Evolutionary conservation across 1,140 invertebrate genomes (phyloP), one percentile per base, ranked within the genome.

Genomic region (Gryon sp.): DNA sequence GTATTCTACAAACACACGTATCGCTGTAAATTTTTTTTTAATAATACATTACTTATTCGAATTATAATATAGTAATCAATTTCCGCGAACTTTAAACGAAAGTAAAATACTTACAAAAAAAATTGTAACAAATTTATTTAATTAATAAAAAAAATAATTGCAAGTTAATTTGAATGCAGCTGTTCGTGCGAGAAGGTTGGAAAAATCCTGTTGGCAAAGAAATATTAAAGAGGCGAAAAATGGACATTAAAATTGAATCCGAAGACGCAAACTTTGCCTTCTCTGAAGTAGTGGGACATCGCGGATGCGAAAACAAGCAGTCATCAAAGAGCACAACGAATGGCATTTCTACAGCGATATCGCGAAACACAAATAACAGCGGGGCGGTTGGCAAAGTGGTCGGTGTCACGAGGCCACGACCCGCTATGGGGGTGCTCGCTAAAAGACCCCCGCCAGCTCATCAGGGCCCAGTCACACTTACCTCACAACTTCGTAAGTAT

Each of bases 231-330:
- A 88, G 91, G 46, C 89, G 89, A 60, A 91, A 91, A 80, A 88
- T 92, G 80, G 91, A 93, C 69, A 89, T 92, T 34, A 93, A 92
- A 82, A 79, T 93, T 26, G 92, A 93, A 82, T 92, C 92, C 46
- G 92, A 93, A 73, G 91, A 93, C 74, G 91, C 91, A 19, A 93
- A 92, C 52, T 89, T 89, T 63, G 62, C 86, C 2, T 89, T 89
- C 38, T 84, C 86, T 9, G 86, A 88, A 36, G 83, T 84, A 0
- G 41, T 20, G 1, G 55, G 59, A 0, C 78, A 78, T 3, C 55
- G 66, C 0, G 41, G 60, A 9, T 77, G 43, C 8, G 81, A 84
- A 6, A 73, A 34, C 18, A 85, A 86, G n/a, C 43, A 69, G 5
- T 40, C 72, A 4, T 78, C 79, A 14, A 80, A 76, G 22, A 80